Evolutionary conservation across 2,888 invertebrate genomes (phyloP).

Genomic region (Drosophila mimetica): DNA sequence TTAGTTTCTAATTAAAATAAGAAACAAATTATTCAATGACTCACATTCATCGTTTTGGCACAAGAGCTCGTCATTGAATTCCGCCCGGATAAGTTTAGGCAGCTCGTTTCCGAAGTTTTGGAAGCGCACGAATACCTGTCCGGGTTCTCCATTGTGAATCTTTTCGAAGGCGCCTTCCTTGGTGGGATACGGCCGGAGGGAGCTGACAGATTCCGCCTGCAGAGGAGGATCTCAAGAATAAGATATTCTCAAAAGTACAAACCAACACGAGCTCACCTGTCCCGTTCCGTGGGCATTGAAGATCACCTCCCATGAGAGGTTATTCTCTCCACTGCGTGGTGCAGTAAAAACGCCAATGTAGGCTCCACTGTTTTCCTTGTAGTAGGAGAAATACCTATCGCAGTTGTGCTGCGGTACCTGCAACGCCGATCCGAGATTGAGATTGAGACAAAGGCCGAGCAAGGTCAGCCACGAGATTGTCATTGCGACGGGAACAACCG

Average conservation of each 20-base stretch:
- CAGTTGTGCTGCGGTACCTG: slow-evolving; percentile 55
- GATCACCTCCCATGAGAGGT: slow-evolving; percentile 44
- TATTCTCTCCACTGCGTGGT: slow-evolving; percentile 33
- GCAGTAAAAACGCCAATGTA: slow-evolving; percentile 53
- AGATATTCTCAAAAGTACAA: neutral
- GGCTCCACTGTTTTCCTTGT: slow-evolving; percentile 30
- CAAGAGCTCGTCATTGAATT: slow-evolving; percentile 51
- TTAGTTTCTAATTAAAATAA: neutral
- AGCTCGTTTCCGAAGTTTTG: slow-evolving; percentile 40
- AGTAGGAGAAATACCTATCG: slow-evolving; percentile 52
- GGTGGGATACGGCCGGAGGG: slow-evolving; percentile 50
- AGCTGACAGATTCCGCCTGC: slow-evolving; percentile 48
- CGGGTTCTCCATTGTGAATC: slow-evolving; percentile 50
- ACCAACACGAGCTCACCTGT: slow-evolving; percentile 30
- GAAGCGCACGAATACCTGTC: slow-evolving; percentile 51
- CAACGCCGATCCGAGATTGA: slow-evolving; percentile 22
- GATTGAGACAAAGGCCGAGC: slow-evolving; percentile 36
- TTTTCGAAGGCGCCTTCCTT: slow-evolving; percentile 32
- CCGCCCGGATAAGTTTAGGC: slow-evolving; percentile 53
- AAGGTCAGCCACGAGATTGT: slow-evolving; percentile 14
- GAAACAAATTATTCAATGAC: slow-evolving; percentile 23
- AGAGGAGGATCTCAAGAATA: too few species aligned
- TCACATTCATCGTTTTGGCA: slow-evolving; percentile 54
- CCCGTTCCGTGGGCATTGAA: slow-evolving; percentile 34
- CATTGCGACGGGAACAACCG: slow-evolving; percentile 47